phyloP scores from a whole-genome alignment of 1,140 invertebrate genomes.

The Meloidogyne chitwoodi region DNA sequence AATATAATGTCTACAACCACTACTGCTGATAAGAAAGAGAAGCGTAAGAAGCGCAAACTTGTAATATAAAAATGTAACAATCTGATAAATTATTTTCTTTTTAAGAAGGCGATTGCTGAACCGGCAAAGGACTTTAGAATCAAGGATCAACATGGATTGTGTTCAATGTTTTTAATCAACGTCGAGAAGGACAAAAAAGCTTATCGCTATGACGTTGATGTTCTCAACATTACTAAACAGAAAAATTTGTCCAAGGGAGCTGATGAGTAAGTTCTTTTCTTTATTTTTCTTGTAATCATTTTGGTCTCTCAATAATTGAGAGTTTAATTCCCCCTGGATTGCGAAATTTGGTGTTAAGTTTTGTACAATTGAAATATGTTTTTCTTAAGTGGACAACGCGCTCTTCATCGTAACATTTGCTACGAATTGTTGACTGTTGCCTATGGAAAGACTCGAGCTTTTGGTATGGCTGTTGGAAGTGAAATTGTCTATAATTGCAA shows the following conservation, averaged over 20 bases:
- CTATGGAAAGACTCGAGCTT: constrained; percentile 21
- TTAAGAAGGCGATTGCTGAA: constrained; percentile 18
- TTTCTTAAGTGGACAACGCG: constrained; percentile 29
- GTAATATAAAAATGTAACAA: background rate
- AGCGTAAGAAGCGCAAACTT: constrained; percentile 2
- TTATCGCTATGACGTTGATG: constrained; percentile 38
- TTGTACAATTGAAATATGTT: background rate
- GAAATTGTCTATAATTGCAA: constrained; percentile 34
- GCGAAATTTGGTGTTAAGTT: too few species aligned
- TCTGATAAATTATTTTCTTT: background rate
- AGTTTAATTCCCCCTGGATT: background rate
- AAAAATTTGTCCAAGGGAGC: constrained; percentile 30
- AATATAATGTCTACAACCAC: background rate
- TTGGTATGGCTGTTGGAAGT: constrained; percentile 25
- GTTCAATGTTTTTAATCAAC: constrained; percentile 30
- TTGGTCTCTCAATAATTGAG: background rate
- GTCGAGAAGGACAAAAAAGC: constrained; percentile 31
- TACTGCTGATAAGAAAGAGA: background rate
- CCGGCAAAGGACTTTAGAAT: constrained; percentile 24
- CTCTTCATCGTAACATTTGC: constrained; percentile 32
- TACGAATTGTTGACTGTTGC: constrained; percentile 28
- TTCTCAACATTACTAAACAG: constrained; percentile 14
- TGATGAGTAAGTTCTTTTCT: constrained; percentile 25
- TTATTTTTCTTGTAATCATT: background rate
- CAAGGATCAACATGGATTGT: constrained; percentile 25